These are phyloP conservation scores for Charanyca ferruginea DNA, from an alignment of 2,888 invertebrate species.

Conservation along the genomic window DNA sequence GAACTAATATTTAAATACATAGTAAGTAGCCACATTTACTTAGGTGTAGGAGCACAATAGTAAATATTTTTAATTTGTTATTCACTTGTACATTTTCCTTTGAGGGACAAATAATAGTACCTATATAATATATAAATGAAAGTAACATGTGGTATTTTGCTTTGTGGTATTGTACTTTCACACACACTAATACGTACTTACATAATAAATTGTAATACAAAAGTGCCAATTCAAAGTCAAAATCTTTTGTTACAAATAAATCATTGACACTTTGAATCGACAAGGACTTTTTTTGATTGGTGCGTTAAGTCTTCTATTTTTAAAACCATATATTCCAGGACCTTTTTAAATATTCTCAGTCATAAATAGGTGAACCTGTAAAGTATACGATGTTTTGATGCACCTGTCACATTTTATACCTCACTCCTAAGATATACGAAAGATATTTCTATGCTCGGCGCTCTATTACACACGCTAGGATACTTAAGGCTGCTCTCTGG, in stretches of 20 bases:
- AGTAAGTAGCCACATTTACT: conserved; percentile 1
- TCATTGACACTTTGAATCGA: too few relatives aligned
- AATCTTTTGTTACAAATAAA: too few relatives aligned
- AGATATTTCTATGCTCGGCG: too few relatives aligned
- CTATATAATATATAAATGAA: not conserved
- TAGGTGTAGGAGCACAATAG: conserved; percentile 6
- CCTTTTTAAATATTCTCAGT: not conserved
- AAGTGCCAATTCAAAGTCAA: too few relatives aligned
- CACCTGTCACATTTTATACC: not conserved
- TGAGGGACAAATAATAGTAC: not conserved
- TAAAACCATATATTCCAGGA: not conserved
- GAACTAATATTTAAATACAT: conserved; percentile 17
- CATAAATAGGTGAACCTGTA: not conserved
- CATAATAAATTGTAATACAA: too few relatives aligned
- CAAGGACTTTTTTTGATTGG: too few relatives aligned
- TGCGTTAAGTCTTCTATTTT: too few relatives aligned
- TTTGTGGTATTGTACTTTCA: too few relatives aligned
- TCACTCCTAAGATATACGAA: too few relatives aligned
- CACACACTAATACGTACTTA: too few relatives aligned
- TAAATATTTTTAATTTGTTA: not conserved
- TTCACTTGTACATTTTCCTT: conserved; percentile 1
- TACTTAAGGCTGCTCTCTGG: too few relatives aligned
- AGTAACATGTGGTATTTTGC: not conserved
- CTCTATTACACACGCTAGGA: not conserved
- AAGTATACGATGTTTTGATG: conserved; percentile 2